These are phyloP conservation scores for Danio rerio DNA, from an alignment of 2,113 vertebrate species.

Conservation along the genomic window GRCz12tu NC_133179.1:20302001-20302500, in stretches of 20 bases:
- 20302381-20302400: constrained; percentile 28
- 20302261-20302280: constrained; percentile 4
- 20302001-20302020: too few species aligned
- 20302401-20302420: not conserved
- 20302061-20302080: not conserved
- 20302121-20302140: not conserved
- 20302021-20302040: too few species aligned
- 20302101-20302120: not conserved
- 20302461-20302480: constrained; percentile 22
- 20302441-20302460: constrained; percentile 17
- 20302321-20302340: constrained; percentile 38
- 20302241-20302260: not conserved
- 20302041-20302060: not conserved
- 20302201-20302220: constrained; percentile 19
- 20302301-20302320: constrained; percentile 31
- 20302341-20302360: constrained; percentile 15
- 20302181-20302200: not conserved
- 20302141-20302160: constrained; percentile 9
- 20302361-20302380: constrained; percentile 41
- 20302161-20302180: constrained; percentile 22
- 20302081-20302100: constrained; percentile 9
- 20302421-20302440: not conserved
- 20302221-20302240: not conserved
- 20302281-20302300: constrained; percentile 1
- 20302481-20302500: not conserved